Evolutionary conservation across 2,113 vertebrate species (phyloP), one percentile per base, ranked within the genome.

Genomic region (Percopsis transmontana): DNA sequence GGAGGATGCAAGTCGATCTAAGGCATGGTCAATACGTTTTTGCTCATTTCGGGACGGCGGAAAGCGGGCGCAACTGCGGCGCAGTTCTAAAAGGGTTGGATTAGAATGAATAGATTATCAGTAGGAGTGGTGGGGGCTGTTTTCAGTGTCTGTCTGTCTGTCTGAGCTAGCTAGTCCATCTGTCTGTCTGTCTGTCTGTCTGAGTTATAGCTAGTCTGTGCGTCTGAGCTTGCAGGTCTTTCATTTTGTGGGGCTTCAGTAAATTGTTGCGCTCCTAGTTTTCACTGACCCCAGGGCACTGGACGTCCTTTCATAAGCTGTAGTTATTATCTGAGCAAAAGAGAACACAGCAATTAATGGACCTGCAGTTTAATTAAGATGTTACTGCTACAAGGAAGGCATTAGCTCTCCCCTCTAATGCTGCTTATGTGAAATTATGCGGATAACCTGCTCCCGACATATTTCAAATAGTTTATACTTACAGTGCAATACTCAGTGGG

Each of bases 341-440:
- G 8, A 44, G 13, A 70, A 27, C 41, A 21, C 12, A 2, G 58
- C 52, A 57, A 27, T 56, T 50, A 48, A 63, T 50, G 44, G 59
- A 41, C 48, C 33, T 40, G 20, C 33, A 20, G 19, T 23, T 33
- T 62, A 40, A 47, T 62, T 65, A 42, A 65, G 21, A 27, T 44
- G 51, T 54, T 65, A 41, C 33, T 56, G 42, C 20, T 56, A 61
- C 16, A 51, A 63, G 52, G 51, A 19, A 27, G 19, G 13, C 21
- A 16, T 11, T 57, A 41, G 45, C 9, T 10, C 39, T 58, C 24
- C 48, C 9, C 48, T 38, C 16, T 42, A 59, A 58, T 40, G 16
- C 27, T 33, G 27, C 5, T 33, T 56, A 56, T 41, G 40, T 52
- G 11, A 56, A 52, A 56, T 66, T 61, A 45, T 10, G 10, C 11